Evolutionary conservation across 2,797 vertebrate species (phyloP), one percentile per base, ranked within the genome.

Genomic region (Euthynnus affinis): DNA sequence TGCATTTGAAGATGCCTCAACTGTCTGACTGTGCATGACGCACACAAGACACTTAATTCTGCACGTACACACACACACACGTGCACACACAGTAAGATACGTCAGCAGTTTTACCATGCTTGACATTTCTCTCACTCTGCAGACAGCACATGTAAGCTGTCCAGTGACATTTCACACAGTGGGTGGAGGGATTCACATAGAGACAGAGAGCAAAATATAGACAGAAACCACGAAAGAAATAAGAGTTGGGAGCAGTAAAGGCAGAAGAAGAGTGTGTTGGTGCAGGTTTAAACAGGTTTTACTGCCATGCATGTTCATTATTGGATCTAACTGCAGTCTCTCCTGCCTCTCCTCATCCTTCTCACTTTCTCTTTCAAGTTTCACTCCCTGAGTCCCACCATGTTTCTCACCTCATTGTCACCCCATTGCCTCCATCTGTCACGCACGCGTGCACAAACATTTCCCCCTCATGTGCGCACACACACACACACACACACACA

Each of bases 71-170:
- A 27, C 59, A 66, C 53, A 56, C 61, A 58, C 40, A 71, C 34
- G 23, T 63, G 67, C 52, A n/a, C 73, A 4, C 12, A 23, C 32
- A 48, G 55, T 63, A 51, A 66, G 10, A 78, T 53, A 84, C 75
- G 77, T 90, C 86, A 90, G 83, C 18, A 2, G 12, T 84, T 89
- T 87, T 69, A 59, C 75, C 74, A 85, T 90, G 92, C 92, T 92
- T 93, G 93, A 94, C 94, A 93, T 94, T 95, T 93, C 73, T 71
- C 69, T 90, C 83, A 74, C 74, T 89, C 80, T 86, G 85, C 85
- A 90, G 85, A 85, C 78, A 73, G 82, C 88, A 85, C 91, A 89
- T 91, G 92, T 57, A 82, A 82, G 86, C 84, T 89, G 89, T 90
- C 90, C 88, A 87, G 74, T 94, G 91, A 94, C 92, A 92, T 93